Evolutionary conservation across 2,797 vertebrate species (phyloP).

Genomic region (Alfaro cultratus): DNA sequence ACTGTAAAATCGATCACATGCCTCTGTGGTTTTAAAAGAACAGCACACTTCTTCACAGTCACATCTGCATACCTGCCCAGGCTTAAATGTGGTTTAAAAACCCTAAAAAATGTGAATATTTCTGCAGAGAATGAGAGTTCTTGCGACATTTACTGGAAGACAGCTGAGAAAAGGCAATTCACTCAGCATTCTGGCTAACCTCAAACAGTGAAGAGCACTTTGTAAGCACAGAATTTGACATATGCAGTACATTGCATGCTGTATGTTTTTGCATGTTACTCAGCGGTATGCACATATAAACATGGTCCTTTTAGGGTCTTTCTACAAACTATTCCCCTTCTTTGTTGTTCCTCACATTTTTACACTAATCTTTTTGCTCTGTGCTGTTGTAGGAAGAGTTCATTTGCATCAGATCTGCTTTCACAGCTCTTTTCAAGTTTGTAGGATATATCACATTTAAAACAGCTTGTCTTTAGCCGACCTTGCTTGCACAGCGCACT

Average conservation of each 20-base stretch:
- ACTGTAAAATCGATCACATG: not conserved
- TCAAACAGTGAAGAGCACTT: slow-evolving; percentile 45
- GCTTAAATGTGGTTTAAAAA: slow-evolving; percentile 6
- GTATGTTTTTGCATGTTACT: not conserved
- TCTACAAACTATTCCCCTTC: not conserved
- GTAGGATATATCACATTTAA: slow-evolving; percentile 5
- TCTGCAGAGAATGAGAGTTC: slow-evolving; percentile 42
- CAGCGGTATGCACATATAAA: not conserved
- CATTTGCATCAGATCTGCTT: slow-evolving; percentile 8
- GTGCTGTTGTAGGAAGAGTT: slow-evolving; percentile 23
- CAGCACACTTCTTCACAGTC: slow-evolving; percentile 6
- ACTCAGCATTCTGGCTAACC: slow-evolving; percentile 71
- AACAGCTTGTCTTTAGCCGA: not conserved
- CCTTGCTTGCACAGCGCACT: not conserved
- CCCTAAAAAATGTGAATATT: slow-evolving; percentile 11
- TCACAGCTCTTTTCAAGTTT: slow-evolving; percentile 7
- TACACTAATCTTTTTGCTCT: slow-evolving; percentile 6
- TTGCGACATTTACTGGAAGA: slow-evolving; percentile 68
- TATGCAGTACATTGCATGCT: not conserved
- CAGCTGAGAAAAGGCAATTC: slow-evolving; percentile 45
- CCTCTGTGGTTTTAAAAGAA: not conserved
- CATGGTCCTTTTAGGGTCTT: slow-evolving; percentile 9
- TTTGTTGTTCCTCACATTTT: slow-evolving; percentile 3
- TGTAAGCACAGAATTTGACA: slow-evolving; percentile 27
- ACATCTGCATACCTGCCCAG: slow-evolving; percentile 19